Evolutionary conservation across 2,888 invertebrate species (phyloP), one percentile per base, ranked within the genome.

Genomic region (Pachymerium ferrugineum): DNA sequence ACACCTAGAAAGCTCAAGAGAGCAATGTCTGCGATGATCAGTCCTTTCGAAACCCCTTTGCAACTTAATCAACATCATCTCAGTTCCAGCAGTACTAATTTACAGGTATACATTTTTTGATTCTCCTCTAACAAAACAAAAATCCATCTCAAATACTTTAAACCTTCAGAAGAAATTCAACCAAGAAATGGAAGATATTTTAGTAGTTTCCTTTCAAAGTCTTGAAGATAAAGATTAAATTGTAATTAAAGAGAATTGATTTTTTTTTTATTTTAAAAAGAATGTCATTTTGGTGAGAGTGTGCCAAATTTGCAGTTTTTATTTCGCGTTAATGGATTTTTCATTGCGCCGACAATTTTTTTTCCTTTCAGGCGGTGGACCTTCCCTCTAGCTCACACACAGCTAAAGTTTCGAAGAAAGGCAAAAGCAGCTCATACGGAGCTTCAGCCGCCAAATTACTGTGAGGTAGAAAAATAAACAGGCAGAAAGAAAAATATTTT

Each of bases 1-100:
- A 96, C 97, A 30, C 96, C 97, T 71, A 92, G 92, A 77, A 94
- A 93, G 83, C 84, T 97, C 79, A 95, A 95, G 84, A 88, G 96
- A 74, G 95, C 96, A 31, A 92, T 97, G 83, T 96, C 96, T 22
- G 93, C 94, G 62, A 93, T 94, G 90, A 94, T 94, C 88, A 91
- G 91, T 76, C 94, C 94, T 12, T 75, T 79, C 72, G 73, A 74
- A 69, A 29, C 42, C 14, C 69, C 74, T n/a, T 25, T 25, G 62
- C 25, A 62, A 25, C 62, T 62, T 69, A 74, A 28, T n/a, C 12
- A 62, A 8, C 10, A 62, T 25, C 74, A 70, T 29, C 74, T 70
- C 19, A 70, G 70, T 71, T 70, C 74, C 16, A 75, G 75, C 47
- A 70, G 68, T 30, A 29, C 31, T 5, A 68, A 71, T 31, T 73